Evolutionary conservation across 2,888 invertebrate species (phyloP).

Genomic region (Pedicia rivosa): DNA sequence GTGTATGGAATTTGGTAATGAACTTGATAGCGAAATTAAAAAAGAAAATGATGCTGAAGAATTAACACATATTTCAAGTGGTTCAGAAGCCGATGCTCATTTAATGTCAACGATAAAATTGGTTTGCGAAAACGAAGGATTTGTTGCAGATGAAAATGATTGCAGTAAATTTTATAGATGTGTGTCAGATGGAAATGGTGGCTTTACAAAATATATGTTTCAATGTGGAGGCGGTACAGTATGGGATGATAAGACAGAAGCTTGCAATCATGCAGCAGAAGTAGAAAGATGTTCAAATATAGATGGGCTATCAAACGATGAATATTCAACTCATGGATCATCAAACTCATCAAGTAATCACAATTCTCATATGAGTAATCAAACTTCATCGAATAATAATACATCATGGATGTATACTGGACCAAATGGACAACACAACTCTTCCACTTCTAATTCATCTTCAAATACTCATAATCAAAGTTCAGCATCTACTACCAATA

Average conservation of each 20-base stretch:
- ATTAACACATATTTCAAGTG: slow-evolving; percentile 6
- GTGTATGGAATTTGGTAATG: slow-evolving; percentile 37
- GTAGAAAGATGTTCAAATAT: slow-evolving; percentile 31
- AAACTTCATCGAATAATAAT: neutral
- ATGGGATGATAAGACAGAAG: slow-evolving; percentile 51
- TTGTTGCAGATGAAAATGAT: slow-evolving; percentile 46
- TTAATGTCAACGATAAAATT: neutral
- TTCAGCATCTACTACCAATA: slow-evolving; percentile 10
- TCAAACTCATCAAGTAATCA: slow-evolving; percentile 4
- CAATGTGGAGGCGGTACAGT: slow-evolving; percentile 59
- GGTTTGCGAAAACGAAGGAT: slow-evolving; percentile 49
- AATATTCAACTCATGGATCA: neutral
- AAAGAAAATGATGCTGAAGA: slow-evolving; percentile 9
- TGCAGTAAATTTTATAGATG: slow-evolving; percentile 67
- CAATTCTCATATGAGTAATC: neutral
- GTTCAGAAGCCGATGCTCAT: neutral
- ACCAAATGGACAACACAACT: slow-evolving; percentile 3
- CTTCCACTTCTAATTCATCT: no score
- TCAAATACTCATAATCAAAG: slow-evolving; percentile 12
- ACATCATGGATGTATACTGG: neutral
- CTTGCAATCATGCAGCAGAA: slow-evolving; percentile 57
- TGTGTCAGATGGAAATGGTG: slow-evolving; percentile 42
- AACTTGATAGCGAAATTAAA: slow-evolving; percentile 16
- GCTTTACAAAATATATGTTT: slow-evolving; percentile 50
- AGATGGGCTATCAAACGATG: slow-evolving; percentile 5